Base-by-base conservation (phyloP, 2,797 vertebrate species). In the Adelosebastes latens region DNA sequence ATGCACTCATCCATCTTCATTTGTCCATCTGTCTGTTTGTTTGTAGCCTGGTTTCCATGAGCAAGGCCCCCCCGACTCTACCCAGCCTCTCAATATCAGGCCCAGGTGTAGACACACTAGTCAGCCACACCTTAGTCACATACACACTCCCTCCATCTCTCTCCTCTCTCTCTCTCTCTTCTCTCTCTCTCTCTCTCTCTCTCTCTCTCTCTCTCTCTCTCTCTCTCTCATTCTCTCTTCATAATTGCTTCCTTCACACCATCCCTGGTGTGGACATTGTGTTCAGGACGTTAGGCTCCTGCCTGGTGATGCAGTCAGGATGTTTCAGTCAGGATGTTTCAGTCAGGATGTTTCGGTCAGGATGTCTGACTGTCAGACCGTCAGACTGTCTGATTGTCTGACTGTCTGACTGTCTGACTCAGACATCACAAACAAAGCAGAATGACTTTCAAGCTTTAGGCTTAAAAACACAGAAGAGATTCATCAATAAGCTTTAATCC, bases 1-100 rank as follows among this genome's bases (percentile, higher is more conserved):
- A 68, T 55, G 27, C 69, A 53, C 27, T 71, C 56, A 75, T 87
- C 60, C n/a, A 55, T 71, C 85, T 61, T 65, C 83, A 80, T 66
- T 68, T 87, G 79, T 86, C 80, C 76, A 49, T 81, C 59, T 65
- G 56, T 89, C 61, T 68, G 75, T 87, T 85, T 89, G 81, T 89
- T 86, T 87, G 73, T 29, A 60, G 58, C 29, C 52, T 4, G n/a
- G 67, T 83, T 86, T 85, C 84, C 77, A 83, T 83, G 55, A 80
- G 52, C 49, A 39, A 59, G 8, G 6, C 73, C 65, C 24, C 32
- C 72, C 31, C 20, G 14, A 22, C 6, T 0, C 16, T 4, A 6
- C 60, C 49, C 42, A 24, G 31, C 22, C 24, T 56, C 72, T 75
- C 74, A 71, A 5, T 67, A 7, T 60, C 32, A 79, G 60, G 34